Conservation (phyloP, 2,797 vertebrate species). For the Parambassis ranga region DNA sequence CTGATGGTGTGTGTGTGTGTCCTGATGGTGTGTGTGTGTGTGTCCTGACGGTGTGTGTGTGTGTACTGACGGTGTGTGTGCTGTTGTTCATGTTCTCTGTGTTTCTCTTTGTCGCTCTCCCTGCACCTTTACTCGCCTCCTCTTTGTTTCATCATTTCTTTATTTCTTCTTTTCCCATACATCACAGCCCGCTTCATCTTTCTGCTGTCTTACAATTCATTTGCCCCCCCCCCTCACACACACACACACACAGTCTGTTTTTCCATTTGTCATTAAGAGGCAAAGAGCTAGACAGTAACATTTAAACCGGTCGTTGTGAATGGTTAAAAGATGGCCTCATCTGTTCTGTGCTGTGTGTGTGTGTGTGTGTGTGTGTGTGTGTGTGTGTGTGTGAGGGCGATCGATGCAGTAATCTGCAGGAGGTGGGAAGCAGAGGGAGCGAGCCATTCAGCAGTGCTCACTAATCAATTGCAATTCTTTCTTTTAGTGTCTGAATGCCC, state of each 20-base stretch:
- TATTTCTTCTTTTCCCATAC: constrained; percentile 49
- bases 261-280: constrained; percentile 72
- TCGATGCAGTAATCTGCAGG: constrained; percentile 75
- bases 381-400: constrained; percentile 37
- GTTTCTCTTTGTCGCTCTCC: neutral
- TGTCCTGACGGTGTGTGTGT: too few species aligned
- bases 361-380: constrained; percentile 21
- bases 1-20: too few species aligned
- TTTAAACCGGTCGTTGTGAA: constrained; percentile 62
- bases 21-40: too few species aligned
- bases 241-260: constrained; percentile 40
- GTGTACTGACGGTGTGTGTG: too few species aligned
- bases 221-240: constrained; percentile 18
- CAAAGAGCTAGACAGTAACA: constrained; percentile 64
- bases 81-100: neutral
- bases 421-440: constrained; percentile 64
- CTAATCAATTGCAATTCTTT: constrained; percentile 78
- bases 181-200: constrained; percentile 19
- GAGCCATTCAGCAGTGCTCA: constrained; percentile 60
- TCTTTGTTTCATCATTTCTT: constrained; percentile 45
- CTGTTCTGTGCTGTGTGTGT: constrained; percentile 35
- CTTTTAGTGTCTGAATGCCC: constrained; percentile 63
- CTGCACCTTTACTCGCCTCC: neutral
- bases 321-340: constrained; percentile 71
- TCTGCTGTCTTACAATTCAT: constrained; percentile 39